Conservation (phyloP, 53 echinoderm and acorn worm species). For the Apostichopus leukothele region DNA sequence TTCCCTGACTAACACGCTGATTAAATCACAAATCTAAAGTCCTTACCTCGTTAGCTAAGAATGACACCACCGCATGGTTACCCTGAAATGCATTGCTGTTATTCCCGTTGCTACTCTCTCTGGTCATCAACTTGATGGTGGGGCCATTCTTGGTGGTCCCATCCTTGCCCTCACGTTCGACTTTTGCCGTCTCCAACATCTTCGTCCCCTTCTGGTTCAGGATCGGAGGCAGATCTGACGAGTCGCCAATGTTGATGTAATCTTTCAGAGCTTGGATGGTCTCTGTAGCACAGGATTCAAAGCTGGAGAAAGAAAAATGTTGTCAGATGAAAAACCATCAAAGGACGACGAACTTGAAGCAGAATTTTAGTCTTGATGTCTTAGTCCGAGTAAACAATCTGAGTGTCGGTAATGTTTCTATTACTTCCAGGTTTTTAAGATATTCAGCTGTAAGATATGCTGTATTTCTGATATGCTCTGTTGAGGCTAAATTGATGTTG, state of each 20-base stretch:
- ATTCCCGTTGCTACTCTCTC: slow-evolving; percentile 36
- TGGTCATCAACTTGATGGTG: slow-evolving; percentile 53
- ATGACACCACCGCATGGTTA: slow-evolving; percentile 35
- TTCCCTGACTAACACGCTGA: neutral
- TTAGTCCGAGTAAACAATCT: no score
- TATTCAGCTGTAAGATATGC: no score
- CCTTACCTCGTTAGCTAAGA: slow-evolving; percentile 41
- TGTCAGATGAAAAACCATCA: neutral
- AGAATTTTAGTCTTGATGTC: no score
- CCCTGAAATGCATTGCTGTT: slow-evolving; percentile 42
- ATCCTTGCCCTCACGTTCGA: slow-evolving; percentile 39
- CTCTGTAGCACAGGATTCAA: slow-evolving; percentile 44
- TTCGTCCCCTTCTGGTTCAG: slow-evolving; percentile 37
- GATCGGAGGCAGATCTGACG: slow-evolving; percentile 29
- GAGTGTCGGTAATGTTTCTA: no score
- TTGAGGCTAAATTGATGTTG: no score
- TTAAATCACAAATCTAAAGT: neutral
- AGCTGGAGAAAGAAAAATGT: neutral
- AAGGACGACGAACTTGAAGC: neutral
- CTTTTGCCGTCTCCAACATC: slow-evolving; percentile 24
- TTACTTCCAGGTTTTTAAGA: no score
- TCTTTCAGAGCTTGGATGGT: slow-evolving; percentile 46
- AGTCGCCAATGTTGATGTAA: slow-evolving; percentile 34
- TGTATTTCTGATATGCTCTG: no score
- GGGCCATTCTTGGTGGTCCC: slow-evolving; percentile 56